Percentiles rank a stretch among this genome's conserved stretches.
Evolutionary conservation across 2,888 invertebrate species (phyloP).

Genomic region (Rhagium mordax): DNA sequence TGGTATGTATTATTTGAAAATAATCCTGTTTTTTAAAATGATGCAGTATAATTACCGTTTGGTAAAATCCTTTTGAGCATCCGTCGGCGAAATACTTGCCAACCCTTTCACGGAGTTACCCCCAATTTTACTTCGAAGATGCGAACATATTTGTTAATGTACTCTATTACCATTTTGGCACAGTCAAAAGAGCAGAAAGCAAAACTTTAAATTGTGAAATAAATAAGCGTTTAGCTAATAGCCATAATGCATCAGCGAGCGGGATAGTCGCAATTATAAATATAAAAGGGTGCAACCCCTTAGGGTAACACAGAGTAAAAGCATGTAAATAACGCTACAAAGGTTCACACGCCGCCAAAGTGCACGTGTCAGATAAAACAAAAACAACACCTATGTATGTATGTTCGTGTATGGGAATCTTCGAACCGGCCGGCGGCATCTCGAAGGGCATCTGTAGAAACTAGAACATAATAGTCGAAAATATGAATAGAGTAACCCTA

Average conservation of each 20-base stretch:
- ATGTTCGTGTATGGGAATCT: conserved; percentile 19
- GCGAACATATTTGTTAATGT: not conserved
- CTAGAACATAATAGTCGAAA: conserved; percentile 8
- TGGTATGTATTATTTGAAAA: not conserved
- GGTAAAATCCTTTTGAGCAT: not conserved
- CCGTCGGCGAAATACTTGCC: not conserved
- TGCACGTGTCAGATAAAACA: conserved; percentile 24
- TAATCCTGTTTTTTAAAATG: not conserved
- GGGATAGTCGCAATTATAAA: conserved; percentile 52
- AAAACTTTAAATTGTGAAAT: conserved; percentile 43
- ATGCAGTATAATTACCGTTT: too few species aligned
- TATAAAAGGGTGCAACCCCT: conserved; percentile 48
- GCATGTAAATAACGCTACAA: conserved; percentile 24
- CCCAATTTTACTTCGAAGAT: not conserved
- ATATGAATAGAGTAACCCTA: conserved; percentile 7
- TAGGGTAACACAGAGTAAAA: not conserved
- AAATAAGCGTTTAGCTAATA: conserved; percentile 50
- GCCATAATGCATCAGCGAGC: conserved; percentile 46
- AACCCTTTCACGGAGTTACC: not conserved
- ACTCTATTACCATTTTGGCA: not conserved
- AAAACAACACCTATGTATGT: conserved; percentile 16
- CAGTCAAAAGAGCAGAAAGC: conserved; percentile 25
- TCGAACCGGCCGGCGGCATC: not conserved
- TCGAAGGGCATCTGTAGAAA: conserved; percentile 6
- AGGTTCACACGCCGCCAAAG: conserved; percentile 16